Evolutionary conservation across 2,888 invertebrate genomes (phyloP).

Genomic region (Apoderus coryli): DNA sequence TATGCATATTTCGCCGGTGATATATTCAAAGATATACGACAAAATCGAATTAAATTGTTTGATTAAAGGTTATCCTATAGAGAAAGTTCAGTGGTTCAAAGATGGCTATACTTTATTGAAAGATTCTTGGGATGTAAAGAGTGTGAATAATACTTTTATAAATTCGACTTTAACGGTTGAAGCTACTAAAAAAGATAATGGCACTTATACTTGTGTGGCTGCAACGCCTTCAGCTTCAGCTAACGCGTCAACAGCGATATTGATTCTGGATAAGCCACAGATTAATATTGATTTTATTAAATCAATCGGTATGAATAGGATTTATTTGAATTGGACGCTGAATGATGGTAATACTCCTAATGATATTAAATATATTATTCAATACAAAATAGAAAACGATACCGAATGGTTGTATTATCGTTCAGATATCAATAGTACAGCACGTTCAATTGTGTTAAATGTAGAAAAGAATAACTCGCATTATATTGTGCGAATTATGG

Average conservation of each 20-base stretch:
- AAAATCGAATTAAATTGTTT: conserved; percentile 39
- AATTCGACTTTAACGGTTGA: conserved; percentile 42
- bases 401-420: conserved; percentile 41
- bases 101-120: conserved; percentile 35
- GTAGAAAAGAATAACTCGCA: conserved; percentile 44
- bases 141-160: conserved; percentile 41
- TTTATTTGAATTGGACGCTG: conserved; percentile 74
- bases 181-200: conserved; percentile 56
- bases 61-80: conserved; percentile 44
- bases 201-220: conserved; percentile 46
- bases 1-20: conserved; percentile 30
- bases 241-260: conserved; percentile 26
- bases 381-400: conserved; percentile 38
- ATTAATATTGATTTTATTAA: conserved; percentile 56
- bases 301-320: conserved; percentile 57
- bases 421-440: conserved; percentile 45
- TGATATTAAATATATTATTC: conserved; percentile 39
- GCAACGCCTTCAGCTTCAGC: conserved; percentile 23
- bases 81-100: conserved; percentile 42
- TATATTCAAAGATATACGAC: conserved; percentile 38
- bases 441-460: conserved; percentile 53
- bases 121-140: conserved; percentile 23
- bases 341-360: conserved; percentile 60
- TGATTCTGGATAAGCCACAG: conserved; percentile 54
- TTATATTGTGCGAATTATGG: conserved; percentile 52